Evolutionary conservation across 2,797 vertebrate species (phyloP).

Genomic region (Etheostoma perlongum): DNA sequence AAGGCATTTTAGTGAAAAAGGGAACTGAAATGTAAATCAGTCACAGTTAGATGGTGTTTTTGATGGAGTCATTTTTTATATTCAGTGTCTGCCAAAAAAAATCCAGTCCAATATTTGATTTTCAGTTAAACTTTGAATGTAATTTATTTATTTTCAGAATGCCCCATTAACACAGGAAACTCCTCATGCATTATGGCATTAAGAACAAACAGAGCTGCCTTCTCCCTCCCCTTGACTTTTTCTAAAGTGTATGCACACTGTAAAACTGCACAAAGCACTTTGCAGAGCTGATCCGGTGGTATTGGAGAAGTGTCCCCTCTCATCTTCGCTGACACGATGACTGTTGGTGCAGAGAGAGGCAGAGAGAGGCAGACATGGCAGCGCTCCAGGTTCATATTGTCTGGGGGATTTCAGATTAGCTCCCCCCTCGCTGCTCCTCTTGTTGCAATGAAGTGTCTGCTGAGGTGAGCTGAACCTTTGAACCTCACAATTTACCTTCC

Average conservation of each 20-base stretch:
- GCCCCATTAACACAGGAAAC: no score
- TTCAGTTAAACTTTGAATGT: no score
- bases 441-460: constrained; percentile 8
- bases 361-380: constrained; percentile 39
- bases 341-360: constrained; percentile 36
- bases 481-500: constrained; percentile 15
- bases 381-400: constrained; percentile 40
- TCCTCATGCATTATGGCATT: neutral
- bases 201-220: neutral
- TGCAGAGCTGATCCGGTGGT: constrained; percentile 60
- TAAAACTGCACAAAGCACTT: constrained; percentile 40
- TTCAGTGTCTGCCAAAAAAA: no score
- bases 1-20: constrained; percentile 17
- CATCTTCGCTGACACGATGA: constrained; percentile 44
- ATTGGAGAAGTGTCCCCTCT: constrained; percentile 57
- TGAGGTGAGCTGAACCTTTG: neutral
- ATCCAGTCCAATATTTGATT: no score
- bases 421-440: constrained; percentile 4
- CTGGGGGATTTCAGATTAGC: constrained; percentile 43
- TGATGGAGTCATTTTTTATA: neutral
- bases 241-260: constrained; percentile 17
- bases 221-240: constrained; percentile 31
- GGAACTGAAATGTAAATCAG: neutral
- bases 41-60: neutral
- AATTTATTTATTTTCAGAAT: no score